phyloP scores from a whole-genome alignment of 2,797 vertebrate species.

The Jordanella pulchra region DNA sequence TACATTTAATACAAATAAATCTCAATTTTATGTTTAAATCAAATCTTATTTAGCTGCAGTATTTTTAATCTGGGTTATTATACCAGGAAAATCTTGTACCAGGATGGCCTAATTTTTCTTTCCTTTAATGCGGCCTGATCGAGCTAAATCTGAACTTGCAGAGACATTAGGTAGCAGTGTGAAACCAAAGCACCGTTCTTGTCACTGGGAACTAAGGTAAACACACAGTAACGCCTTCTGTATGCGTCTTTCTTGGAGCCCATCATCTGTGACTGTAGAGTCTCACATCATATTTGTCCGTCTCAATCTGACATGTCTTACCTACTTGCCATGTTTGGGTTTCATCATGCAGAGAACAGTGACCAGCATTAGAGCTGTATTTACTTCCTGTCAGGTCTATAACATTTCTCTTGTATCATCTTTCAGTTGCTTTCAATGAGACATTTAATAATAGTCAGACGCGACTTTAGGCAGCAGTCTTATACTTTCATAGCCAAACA shows the following conservation, averaged over 20 bases:
- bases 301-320: not conserved
- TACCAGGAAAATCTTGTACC: not conserved
- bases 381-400: not conserved
- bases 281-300: not conserved
- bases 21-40: not conserved
- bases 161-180: constrained; percentile 37
- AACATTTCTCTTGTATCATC: not conserved
- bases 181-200: constrained; percentile 38
- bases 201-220: constrained; percentile 39
- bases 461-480: not conserved
- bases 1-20: not conserved
- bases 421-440: not conserved
- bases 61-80: not conserved
- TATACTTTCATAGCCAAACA: constrained; percentile 4
- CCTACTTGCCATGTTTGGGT: not conserved
- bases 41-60: not conserved
- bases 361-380: not conserved
- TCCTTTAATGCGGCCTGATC: constrained; percentile 30
- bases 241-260: constrained; percentile 6
- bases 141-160: constrained; percentile 40
- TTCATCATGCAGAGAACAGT: not conserved
- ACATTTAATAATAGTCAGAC: not conserved
- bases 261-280: constrained; percentile 15
- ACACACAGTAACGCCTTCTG: constrained; percentile 20
- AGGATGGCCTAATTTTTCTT: constrained; percentile 14